phyloP scores from a whole-genome alignment of 1,140 invertebrate species.

The Neotoxoptera formosana region DNA sequence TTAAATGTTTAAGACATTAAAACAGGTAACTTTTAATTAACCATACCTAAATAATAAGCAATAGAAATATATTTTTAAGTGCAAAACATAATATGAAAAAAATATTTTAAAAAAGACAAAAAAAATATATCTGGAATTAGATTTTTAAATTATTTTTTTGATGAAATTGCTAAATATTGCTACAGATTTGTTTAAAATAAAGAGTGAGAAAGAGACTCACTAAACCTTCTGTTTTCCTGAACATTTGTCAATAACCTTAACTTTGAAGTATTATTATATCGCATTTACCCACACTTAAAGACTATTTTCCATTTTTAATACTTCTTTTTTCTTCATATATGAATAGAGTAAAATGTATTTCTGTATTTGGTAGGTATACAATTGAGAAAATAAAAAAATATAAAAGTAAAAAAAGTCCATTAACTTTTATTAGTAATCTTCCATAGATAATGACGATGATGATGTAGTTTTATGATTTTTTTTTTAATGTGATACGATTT shows the following conservation, averaged over 20 bases:
- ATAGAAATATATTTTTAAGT: neutral
- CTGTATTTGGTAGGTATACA: conserved; percentile 9
- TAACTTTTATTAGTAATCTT: conserved; percentile 31
- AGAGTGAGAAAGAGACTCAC: neutral
- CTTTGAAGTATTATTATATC: neutral
- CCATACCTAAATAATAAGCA: neutral
- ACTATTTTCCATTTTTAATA: neutral
- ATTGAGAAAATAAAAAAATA: conserved; percentile 19
- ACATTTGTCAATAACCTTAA: neutral
- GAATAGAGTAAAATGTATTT: neutral
- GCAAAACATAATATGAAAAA: neutral
- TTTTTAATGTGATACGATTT: conserved; percentile 17
- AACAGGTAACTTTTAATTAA: neutral
- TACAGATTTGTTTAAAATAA: neutral
- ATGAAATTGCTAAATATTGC: neutral
- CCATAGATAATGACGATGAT: conserved; percentile 48
- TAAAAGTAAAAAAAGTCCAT: conserved; percentile 28
- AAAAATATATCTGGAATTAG: too few relatives aligned
- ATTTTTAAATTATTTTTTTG: neutral
- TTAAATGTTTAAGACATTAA: neutral
- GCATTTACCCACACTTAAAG: neutral
- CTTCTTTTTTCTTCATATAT: neutral
- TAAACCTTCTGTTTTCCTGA: neutral
- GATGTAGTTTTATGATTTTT: conserved; percentile 27
- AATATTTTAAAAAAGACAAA: neutral